Evolutionary conservation across 2,888 invertebrate genomes (phyloP).

Genomic region (Imbricaverruca yamaguchii): DNA sequence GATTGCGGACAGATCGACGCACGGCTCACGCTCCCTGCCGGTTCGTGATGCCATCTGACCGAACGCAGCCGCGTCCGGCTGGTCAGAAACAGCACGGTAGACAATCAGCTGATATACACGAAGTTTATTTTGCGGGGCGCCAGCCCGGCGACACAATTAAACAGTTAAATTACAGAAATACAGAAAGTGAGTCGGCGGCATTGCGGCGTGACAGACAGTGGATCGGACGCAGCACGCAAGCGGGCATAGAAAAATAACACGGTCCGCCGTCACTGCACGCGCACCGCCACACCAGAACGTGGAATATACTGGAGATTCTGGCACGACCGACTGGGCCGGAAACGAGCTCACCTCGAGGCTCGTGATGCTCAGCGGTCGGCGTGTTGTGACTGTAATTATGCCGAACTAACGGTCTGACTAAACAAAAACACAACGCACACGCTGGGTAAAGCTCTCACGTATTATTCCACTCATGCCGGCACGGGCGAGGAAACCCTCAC

Average conservation of each 20-base stretch:
- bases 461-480: background rate
- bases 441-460: conserved; percentile 2
- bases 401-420: background rate
- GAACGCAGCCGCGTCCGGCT: too few species aligned
- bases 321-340: background rate
- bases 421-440: background rate
- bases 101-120: background rate
- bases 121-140: background rate
- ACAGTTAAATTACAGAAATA: background rate
- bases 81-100: background rate
- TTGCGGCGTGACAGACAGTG: background rate
- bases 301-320: background rate
- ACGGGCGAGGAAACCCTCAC: background rate
- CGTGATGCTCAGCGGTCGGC: background rate
- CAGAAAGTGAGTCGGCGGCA: background rate
- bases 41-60: too few species aligned
- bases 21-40: too few species aligned
- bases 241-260: background rate
- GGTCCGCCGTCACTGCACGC: background rate
- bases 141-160: background rate
- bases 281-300: background rate
- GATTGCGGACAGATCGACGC: too few species aligned
- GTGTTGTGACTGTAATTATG: background rate
- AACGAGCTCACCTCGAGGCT: background rate
- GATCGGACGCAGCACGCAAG: background rate